These are phyloP conservation scores for Sphyrna mokarran DNA, from an alignment of 2,113 vertebrate genomes.

Conservation along the genomic window DNA sequence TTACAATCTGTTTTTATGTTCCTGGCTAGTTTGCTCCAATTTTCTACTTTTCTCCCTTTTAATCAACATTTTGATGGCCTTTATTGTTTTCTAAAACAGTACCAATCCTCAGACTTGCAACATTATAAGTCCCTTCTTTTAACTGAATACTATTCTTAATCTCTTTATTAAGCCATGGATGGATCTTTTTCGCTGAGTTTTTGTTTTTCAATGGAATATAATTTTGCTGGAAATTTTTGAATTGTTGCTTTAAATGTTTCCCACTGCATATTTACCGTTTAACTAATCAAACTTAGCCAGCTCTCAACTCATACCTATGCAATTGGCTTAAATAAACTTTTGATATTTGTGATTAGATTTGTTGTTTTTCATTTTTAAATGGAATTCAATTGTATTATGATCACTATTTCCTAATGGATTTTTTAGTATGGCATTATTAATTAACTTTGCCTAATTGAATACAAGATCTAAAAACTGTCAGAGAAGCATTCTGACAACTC, in stretches of 20 bases:
- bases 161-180: background rate
- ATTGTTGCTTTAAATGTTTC: background rate
- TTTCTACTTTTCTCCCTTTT: too few species aligned
- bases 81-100: too few species aligned
- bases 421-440: background rate
- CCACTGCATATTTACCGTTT: background rate
- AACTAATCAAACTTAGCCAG: background rate
- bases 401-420: background rate
- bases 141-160: background rate
- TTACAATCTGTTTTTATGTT: too few species aligned
- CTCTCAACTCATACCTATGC: too few species aligned
- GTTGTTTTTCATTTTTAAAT: background rate
- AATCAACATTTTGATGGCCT: too few species aligned
- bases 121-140: background rate
- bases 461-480: background rate
- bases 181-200: background rate
- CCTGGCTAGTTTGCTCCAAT: too few species aligned
- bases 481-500: background rate
- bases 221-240: background rate
- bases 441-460: background rate
- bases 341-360: background rate
- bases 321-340: background rate
- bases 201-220: background rate
- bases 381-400: background rate
- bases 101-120: too few species aligned